phyloP scores from a whole-genome alignment of 2,888 invertebrate genomes.

The Byasa hedistus region DNA sequence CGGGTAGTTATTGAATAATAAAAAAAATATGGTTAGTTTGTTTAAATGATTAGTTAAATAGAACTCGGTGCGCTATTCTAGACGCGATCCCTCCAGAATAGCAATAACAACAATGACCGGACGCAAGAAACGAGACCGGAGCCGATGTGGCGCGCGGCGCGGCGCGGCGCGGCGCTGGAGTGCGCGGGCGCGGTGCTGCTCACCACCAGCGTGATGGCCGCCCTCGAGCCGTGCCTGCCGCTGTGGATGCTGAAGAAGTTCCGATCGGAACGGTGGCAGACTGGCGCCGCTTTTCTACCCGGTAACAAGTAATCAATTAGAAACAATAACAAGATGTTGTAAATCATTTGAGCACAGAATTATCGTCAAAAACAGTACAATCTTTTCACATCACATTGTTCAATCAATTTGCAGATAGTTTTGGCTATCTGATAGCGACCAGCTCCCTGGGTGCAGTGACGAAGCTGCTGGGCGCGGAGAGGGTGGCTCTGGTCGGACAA shows the following conservation, averaged over 20 bases:
- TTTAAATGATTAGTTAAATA: no score
- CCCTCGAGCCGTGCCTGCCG: slow-evolving; percentile 70
- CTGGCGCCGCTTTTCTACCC: slow-evolving; percentile 63
- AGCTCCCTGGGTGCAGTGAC: slow-evolving; percentile 47
- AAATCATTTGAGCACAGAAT: no score
- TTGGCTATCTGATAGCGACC: slow-evolving; percentile 62
- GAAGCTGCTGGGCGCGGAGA: slow-evolving; percentile 50
- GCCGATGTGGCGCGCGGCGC: slow-evolving; percentile 35
- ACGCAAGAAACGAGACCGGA: slow-evolving; percentile 32
- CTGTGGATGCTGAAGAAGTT: slow-evolving; percentile 60
- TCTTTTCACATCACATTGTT: background rate
- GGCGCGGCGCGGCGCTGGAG: slow-evolving; percentile 47
- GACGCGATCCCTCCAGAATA: background rate
- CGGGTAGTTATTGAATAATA: no score
- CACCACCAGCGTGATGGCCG: slow-evolving; percentile 68
- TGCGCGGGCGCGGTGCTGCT: slow-evolving; percentile 65
- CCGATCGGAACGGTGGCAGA: slow-evolving; percentile 60
- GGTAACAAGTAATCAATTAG: background rate
- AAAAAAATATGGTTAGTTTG: no score
- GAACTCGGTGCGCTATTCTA: background rate
- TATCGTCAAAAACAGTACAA: no score
- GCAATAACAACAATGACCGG: slow-evolving; percentile 4
- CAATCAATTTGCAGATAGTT: slow-evolving; percentile 53
- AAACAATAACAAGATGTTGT: no score
- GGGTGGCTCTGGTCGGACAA: slow-evolving; percentile 54